Percentiles rank a stretch among this genome's conserved stretches.
Conservation (phyloP, 2,888 invertebrate species). For the Drosophila meridionalis region DNA sequence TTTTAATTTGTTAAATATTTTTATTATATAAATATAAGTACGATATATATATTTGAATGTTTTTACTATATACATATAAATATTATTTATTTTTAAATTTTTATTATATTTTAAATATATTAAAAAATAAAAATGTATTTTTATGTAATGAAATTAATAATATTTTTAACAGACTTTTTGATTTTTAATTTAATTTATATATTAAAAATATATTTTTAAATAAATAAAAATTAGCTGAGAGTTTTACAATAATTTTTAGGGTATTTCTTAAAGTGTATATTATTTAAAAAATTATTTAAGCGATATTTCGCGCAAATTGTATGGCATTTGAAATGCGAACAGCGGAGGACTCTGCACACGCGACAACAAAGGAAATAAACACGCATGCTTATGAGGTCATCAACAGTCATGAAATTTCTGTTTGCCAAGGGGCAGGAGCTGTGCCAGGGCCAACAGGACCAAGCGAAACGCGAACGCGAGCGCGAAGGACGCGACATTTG, state of each 20-base stretch:
- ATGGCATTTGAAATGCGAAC: slow-evolving; percentile 4
- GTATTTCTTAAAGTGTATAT: background rate
- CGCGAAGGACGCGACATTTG: slow-evolving; percentile 38
- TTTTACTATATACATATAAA: too few relatives aligned
- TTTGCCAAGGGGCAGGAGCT: slow-evolving; percentile 24
- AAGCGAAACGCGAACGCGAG: slow-evolving; percentile 25
- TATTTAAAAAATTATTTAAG: background rate
- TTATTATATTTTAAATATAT: too few relatives aligned
- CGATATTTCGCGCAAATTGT: slow-evolving; percentile 18
- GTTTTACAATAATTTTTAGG: background rate
- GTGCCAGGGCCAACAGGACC: slow-evolving; percentile 11
- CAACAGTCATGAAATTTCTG: slow-evolving; percentile 67
- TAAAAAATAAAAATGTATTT: too few relatives aligned
- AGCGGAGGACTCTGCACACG: slow-evolving; percentile 24
- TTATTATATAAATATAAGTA: too few relatives aligned
- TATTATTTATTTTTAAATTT: too few relatives aligned
- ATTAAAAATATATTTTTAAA: too few relatives aligned
- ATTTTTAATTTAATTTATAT: too few relatives aligned
- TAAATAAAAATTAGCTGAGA: background rate
- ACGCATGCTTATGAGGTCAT: slow-evolving; percentile 78
- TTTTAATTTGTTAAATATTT: too few relatives aligned
- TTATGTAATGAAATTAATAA: too few relatives aligned
- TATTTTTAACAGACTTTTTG: too few relatives aligned
- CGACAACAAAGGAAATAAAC: slow-evolving; percentile 65
- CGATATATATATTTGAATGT: too few relatives aligned